Evolutionary conservation across 2,113 vertebrate genomes (phyloP), one percentile per base, ranked within the genome.

Genomic region (Thamnaconus septentrionalis): DNA sequence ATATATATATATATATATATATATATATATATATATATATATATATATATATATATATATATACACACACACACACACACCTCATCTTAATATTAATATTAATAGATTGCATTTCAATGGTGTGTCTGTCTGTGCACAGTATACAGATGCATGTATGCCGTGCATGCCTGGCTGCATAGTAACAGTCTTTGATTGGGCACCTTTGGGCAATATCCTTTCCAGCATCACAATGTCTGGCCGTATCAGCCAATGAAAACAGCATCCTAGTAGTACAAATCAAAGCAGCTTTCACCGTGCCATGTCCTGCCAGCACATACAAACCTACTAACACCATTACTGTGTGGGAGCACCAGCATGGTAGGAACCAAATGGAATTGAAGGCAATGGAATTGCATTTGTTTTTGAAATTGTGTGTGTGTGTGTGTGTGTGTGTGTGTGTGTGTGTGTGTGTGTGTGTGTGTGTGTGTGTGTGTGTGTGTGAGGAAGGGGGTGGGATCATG

Each of bases 151-250:
- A 51, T 45, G 8, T 67, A 71, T 74, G 41, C 48, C 47, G 62
- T 62, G 56, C 65, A 68, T 41, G 39, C 0, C 5, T 59, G 54
- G 73, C 56, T 79, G 81, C 89, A 87, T 90, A 62, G 89, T 71
- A 90, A 91, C 89, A 85, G 69, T 41, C 69, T 74, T 69, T 83
- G 72, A 90, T 89, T 86, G 88, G 86, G 72, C 62, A 59, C 61
- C 12, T 5, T 59, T 66, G 56, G 62, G 76, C 78, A 68, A 76
- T 85, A 84, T 78, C 75, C 69, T 81, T 43, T 55, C 56, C 65
- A 56, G 61, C 56, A 78, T 68, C 56, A 59, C 59, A 46, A 65
- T 59, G 61, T 71, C 70, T 79, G 55, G 69, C 53, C 6, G 46
- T 63, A 46, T 82, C 56, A 56, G 49, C 89, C 86, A 90, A 89